Percentiles rank a stretch among this genome's conserved stretches.
These are phyloP conservation scores for Plumapathes pennacea DNA, from an alignment of 92 coral and sea anemone species.

Conservation along the genomic window DNA sequence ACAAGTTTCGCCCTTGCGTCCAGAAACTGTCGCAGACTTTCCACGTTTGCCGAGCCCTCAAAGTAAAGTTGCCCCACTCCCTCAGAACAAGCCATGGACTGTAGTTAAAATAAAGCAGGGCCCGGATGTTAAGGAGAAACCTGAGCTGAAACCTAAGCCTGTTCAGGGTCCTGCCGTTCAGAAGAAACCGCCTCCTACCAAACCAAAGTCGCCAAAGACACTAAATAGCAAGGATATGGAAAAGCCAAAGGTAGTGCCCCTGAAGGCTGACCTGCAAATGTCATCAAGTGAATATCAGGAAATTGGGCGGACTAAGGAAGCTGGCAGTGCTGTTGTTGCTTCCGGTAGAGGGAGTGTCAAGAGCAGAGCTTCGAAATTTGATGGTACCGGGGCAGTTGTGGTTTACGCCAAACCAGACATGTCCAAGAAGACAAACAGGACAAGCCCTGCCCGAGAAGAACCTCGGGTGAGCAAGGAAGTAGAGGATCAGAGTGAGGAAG, in stretches of 20 bases:
- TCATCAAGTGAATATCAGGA: not conserved
- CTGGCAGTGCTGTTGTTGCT: not conserved
- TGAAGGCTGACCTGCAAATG: not conserved
- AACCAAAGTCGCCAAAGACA: not conserved
- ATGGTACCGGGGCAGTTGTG: constrained; percentile 8
- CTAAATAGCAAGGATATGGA: constrained; percentile 2
- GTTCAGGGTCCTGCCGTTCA: constrained; percentile 14
- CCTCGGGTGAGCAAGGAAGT: not conserved
- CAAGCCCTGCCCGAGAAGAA: not conserved
- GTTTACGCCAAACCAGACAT: constrained; percentile 58
- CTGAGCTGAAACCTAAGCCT: constrained; percentile 20
- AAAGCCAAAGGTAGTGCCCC: constrained; percentile 4
- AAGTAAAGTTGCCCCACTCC: too few relatives aligned
- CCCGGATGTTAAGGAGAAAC: too few relatives aligned
- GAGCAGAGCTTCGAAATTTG: constrained; percentile 36
- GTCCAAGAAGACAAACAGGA: constrained; percentile 28
- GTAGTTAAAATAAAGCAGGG: too few relatives aligned
- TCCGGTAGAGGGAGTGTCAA: constrained; percentile 33
- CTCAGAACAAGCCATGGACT: too few relatives aligned
- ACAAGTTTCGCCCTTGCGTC: too few relatives aligned
- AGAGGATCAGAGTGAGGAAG: not conserved
- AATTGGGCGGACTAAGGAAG: not conserved
- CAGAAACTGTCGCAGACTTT: too few relatives aligned
- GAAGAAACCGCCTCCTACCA: constrained; percentile 19
- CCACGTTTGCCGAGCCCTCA: too few relatives aligned